These are phyloP conservation scores for Gnathonemus longibarbis DNA, from an alignment of 2,113 vertebrate genomes.

Conservation along the genomic window DNA sequence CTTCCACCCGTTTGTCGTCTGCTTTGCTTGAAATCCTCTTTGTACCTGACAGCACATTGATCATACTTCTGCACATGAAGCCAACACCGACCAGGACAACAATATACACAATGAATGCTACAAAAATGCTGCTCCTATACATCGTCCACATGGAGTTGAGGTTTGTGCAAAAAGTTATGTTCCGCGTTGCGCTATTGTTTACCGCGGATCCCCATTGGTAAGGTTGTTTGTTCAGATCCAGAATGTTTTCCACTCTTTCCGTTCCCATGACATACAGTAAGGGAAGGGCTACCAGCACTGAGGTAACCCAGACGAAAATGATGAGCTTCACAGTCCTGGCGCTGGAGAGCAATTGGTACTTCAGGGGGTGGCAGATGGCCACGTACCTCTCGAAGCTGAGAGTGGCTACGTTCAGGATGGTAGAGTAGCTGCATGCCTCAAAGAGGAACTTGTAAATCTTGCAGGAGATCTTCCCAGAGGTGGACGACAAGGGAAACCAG, in stretches of 20 bases:
- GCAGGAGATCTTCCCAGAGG: conserved; percentile 60
- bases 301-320: conserved; percentile 74
- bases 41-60: conserved; percentile 58
- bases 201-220: not conserved
- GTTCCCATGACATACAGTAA: conserved; percentile 75
- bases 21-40: conserved; percentile 21
- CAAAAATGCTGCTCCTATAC: conserved; percentile 75
- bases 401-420: conserved; percentile 81
- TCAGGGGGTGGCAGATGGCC: conserved; percentile 89
- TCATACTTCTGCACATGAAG: conserved; percentile 88
- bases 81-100: conserved; percentile 68
- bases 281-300: conserved; percentile 74
- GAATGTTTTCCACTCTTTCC: conserved; percentile 60
- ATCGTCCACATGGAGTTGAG: conserved; percentile 72
- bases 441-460: conserved; percentile 89
- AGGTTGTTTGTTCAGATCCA: not conserved
- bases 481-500: conserved; percentile 75
- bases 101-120: conserved; percentile 75
- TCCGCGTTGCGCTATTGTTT: conserved; percentile 32
- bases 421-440: conserved; percentile 89
- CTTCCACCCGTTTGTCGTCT: not conserved
- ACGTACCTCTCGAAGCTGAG: conserved; percentile 90
- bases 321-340: conserved; percentile 69
- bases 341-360: conserved; percentile 61
- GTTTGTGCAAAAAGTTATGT: conserved; percentile 84